Evolutionary conservation across 2,888 invertebrate genomes (phyloP).

Genomic region (Spisula solida): DNA sequence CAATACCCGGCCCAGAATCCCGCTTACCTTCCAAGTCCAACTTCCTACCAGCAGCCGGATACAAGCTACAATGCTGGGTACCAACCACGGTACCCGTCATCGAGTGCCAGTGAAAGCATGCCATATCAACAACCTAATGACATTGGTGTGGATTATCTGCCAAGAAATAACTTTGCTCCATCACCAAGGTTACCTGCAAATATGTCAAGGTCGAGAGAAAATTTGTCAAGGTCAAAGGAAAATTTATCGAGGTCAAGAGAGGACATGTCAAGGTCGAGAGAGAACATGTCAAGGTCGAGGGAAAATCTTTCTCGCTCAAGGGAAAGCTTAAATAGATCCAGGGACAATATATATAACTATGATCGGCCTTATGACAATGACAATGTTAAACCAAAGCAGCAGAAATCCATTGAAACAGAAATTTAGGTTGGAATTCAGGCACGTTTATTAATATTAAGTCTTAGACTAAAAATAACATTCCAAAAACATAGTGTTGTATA

Average conservation of each 20-base stretch:
- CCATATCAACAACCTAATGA: conserved; percentile 37
- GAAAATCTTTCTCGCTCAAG: conserved; percentile 62
- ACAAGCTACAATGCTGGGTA: conserved; percentile 33
- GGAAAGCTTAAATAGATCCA: conserved; percentile 61
- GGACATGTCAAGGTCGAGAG: conserved; percentile 27
- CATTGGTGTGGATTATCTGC: conserved; percentile 65
- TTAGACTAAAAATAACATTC: background rate
- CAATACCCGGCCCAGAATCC: conserved; percentile 25
- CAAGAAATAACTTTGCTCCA: conserved; percentile 50
- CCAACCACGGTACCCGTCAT: conserved; percentile 25
- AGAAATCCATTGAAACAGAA: conserved; percentile 71
- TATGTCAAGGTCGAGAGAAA: conserved; percentile 35
- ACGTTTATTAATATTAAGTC: background rate
- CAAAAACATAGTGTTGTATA: background rate
- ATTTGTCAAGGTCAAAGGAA: conserved; percentile 34
- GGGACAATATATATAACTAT: conserved; percentile 57
- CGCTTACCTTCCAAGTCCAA: conserved; percentile 30
- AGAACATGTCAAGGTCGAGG: conserved; percentile 55
- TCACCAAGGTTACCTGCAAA: conserved; percentile 28
- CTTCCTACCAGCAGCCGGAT: conserved; percentile 21
- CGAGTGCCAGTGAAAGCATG: conserved; percentile 27
- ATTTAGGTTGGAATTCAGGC: conserved; percentile 41
- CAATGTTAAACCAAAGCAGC: conserved; percentile 62
- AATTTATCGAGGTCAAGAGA: conserved; percentile 30
- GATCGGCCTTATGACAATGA: conserved; percentile 41